Evolutionary conservation across 2,797 vertebrate species (phyloP).

Genomic region (Sarcophilus harrisii): DNA sequence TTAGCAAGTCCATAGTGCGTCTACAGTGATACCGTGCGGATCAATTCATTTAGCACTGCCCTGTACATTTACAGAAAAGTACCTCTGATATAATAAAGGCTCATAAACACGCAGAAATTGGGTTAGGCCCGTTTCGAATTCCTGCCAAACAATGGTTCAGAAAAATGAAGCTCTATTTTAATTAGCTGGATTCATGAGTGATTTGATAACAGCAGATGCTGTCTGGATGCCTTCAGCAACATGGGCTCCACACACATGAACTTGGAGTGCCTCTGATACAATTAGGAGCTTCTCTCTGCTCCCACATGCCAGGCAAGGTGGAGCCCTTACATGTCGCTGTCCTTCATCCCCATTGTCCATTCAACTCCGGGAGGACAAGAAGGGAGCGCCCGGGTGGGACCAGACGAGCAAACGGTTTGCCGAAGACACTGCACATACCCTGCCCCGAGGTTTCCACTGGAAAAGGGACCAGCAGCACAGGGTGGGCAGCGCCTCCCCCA

Average conservation of each 20-base stretch:
- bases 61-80: constrained; percentile 98
- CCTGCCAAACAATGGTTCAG: constrained; percentile 96
- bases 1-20: constrained; percentile 92
- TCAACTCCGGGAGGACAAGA: constrained; percentile 56
- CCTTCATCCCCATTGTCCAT: constrained; percentile 52
- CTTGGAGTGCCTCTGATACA: constrained; percentile 91
- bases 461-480: constrained; percentile 4
- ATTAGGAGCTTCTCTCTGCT: constrained; percentile 89
- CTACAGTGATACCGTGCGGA: constrained; percentile 92
- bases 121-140: constrained; percentile 96
- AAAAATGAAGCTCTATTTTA: constrained; percentile 99
- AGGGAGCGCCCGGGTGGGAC: constrained; percentile 14
- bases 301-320: constrained; percentile 77
- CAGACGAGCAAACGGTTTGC: constrained; percentile 38
- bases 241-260: constrained; percentile 90
- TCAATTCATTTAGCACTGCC: constrained; percentile 99
- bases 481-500: not conserved
- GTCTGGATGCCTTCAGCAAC: constrained; percentile 93
- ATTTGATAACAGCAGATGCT: constrained; percentile 92
- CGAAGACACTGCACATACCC: constrained; percentile 34
- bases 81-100: constrained; percentile 98
- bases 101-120: constrained; percentile 98
- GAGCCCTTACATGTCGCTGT: constrained; percentile 65
- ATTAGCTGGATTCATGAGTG: constrained; percentile 95
- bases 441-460: not conserved